Evolutionary conservation across 2,888 invertebrate species (phyloP), one percentile per base, ranked within the genome.

Genomic region (Panzeria rudis): DNA sequence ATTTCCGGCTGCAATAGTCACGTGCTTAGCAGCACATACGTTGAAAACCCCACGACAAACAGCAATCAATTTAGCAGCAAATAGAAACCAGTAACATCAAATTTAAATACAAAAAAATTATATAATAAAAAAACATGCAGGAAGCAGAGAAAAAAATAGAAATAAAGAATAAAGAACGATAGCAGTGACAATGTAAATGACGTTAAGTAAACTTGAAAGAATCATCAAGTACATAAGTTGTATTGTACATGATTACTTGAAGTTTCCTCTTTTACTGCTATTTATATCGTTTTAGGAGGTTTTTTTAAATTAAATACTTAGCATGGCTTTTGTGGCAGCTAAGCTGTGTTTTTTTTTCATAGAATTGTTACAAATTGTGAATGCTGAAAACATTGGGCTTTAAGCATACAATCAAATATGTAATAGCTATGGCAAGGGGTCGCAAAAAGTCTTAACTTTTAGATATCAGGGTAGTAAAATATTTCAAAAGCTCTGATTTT

Each of bases 31-130:
- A 73, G 23, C 62, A 72, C 50, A 80, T 32, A 56, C 59, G 23
- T 23, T 32, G 17, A 29, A 69, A 69, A 50, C 25, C 35, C 52
- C 50, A 78, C 59, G 64, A 71, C 82, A 82, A 85, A 85, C 69
- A 82, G 59, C 82, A 85, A 85, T 85, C 82, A 85, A 85, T 82
- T 82, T 82, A 75, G 13, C 78, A 78, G 50, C 69, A 59, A 35
- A 23, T 25, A 69, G 59, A 75, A 25, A 7, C 38, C 62, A 71
- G 17, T 13, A 47, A 15, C 15, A 72, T 32, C 8, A 23, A 79
- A 62, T 7, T 61, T 41, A 68, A 61, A 29, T 29, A 69, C 0
- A 59, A 41, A 61, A 41, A 29, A 50, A 8, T 17, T 59, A 5
- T 35, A 4, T 1, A 17, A 59, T 59, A 59, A 59, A 59, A 62